Evolutionary conservation across 2,113 vertebrate genomes (phyloP), one percentile per base, ranked within the genome.

Genomic region (Triplophysa tibetana): DNA sequence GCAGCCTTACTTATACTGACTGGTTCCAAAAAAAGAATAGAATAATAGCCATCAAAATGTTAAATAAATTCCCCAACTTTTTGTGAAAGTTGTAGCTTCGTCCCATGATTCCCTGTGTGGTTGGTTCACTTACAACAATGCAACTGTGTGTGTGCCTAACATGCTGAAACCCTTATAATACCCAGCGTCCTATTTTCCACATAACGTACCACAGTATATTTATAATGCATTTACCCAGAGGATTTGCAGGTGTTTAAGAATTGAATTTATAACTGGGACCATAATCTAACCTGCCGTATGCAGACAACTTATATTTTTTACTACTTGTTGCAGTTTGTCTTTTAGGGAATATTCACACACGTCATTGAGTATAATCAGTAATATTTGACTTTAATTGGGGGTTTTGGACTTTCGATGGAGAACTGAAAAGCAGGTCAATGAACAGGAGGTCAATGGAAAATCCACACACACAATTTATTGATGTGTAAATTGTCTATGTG

Each of bases 101-200:
- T 77, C 78, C 78, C 33, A 33, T 72, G 26, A 54, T 77, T 62
- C 56, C 8, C 21, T 58, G 43, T 21, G 23, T 63, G 38, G 70
- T 78, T 54, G 45, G 56, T 56, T 78, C 62, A n/a, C 16, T 2
- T 11, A 29, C 45, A 50, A 50, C 50, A 24, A 38, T 13, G 79
- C 24, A 64, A 52, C 16, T 43, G 33, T 29, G 24, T 16, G 19
- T 56, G 24, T 29, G 3, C 43, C 38, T 4, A 62, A 66, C 24
- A 45, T 70, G 43, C 65, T 58, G 19, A 75, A 56, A 81, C 8
- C 16, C 14, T 77, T 64, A 82, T 68, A 60, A 68, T 38, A 29
- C 67, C 74, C 60, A 26, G 8, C 33, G 9, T 38, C n/a, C 60
- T 26, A 65, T 56, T 19, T 19, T 56, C 17, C 16, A 14, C 26